Evolutionary conservation across 2,113 vertebrate genomes (phyloP).

Genomic region (Brachypodius melanocephalos): DNA sequence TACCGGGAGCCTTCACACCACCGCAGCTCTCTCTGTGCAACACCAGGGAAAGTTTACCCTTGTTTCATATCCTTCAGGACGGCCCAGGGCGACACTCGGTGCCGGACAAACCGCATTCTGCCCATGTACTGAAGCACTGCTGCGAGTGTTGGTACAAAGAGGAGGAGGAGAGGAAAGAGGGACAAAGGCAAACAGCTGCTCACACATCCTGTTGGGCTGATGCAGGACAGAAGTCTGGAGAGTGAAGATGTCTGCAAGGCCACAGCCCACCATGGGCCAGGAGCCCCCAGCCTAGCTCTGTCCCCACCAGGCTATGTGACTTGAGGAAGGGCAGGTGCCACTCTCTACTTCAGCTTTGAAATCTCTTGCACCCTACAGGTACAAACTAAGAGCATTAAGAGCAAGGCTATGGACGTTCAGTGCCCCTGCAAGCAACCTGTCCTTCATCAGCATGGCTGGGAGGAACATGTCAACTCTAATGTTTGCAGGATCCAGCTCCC

Average conservation of each 20-base stretch:
- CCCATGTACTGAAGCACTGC: neutral
- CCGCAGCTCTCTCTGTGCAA: neutral
- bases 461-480: neutral
- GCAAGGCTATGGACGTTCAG: neutral
- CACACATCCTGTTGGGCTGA: rapidly evolving
- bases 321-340: neutral
- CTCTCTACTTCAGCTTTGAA: neutral
- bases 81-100: rapidly evolving
- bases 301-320: neutral
- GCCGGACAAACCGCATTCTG: neutral
- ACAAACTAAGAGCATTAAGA: neutral
- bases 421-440: neutral
- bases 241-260: neutral
- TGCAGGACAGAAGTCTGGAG: neutral
- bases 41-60: neutral
- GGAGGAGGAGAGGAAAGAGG: neutral
- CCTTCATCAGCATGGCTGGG: neutral
- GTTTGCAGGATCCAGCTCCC: neutral
- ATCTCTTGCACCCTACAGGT: neutral
- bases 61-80: neutral
- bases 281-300: neutral
- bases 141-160: neutral
- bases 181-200: neutral
- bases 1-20: neutral
- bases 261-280: neutral